These are phyloP conservation scores for Akabosia matsudoensis DNA, from an alignment of 1,140 invertebrate genomes.

Conservation along the genomic window DNA sequence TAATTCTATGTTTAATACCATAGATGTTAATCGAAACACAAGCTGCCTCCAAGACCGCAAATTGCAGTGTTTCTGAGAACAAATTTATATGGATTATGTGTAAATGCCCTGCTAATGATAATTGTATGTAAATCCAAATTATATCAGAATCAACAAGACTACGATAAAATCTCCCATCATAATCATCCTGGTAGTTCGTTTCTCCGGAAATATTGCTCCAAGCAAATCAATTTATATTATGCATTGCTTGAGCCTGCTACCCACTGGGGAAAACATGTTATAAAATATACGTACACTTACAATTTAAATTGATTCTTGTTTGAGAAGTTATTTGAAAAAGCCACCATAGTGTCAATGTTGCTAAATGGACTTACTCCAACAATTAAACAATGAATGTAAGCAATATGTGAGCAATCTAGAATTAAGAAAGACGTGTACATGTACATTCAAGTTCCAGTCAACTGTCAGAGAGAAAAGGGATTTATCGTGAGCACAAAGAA, in stretches of 20 bases:
- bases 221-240: not conserved
- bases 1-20: no score
- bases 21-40: not conserved
- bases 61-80: not conserved
- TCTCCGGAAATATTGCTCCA: not conserved
- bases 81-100: not conserved
- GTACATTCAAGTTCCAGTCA: not conserved
- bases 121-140: not conserved
- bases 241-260: not conserved
- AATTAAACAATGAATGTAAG: no score
- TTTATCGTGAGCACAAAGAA: not conserved
- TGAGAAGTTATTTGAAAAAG: no score
- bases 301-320: no score
- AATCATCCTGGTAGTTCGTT: not conserved
- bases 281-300: no score
- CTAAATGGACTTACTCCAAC: no score
- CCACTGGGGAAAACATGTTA: not conserved
- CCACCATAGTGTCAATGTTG: no score
- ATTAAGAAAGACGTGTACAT: not conserved
- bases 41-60: not conserved
- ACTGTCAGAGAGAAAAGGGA: not conserved
- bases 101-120: not conserved
- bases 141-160: not conserved
- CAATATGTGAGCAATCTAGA: no score
- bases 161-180: conserved; percentile 8